A percentile compares a stretch with the other conserved stretches of the same genome.
These are phyloP conservation scores for Helicolenus hilgendorfi DNA, from an alignment of 2,797 vertebrate genomes.

Conservation along the genomic window DNA sequence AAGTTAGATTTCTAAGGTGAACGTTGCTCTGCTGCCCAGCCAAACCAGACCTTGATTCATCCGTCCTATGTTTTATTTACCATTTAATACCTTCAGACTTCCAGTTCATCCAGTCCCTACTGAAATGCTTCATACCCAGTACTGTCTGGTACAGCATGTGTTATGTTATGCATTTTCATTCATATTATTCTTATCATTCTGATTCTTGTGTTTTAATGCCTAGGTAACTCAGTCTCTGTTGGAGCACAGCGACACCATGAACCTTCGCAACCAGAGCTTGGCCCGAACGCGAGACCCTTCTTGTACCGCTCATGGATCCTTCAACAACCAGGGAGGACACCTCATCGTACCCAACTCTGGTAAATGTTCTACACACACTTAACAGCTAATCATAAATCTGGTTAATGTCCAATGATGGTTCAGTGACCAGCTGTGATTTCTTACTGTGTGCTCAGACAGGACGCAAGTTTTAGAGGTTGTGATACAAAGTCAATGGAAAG, in stretches of 20 bases:
- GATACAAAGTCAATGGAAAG: not conserved
- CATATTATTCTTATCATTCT: not conserved
- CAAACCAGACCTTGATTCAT: not conserved
- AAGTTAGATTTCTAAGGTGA: not conserved
- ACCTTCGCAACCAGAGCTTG: slow-evolving; percentile 94
- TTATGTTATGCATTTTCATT: not conserved
- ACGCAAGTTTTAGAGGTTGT: not conserved
- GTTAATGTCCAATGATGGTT: not conserved
- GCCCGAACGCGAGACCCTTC: slow-evolving; percentile 94
- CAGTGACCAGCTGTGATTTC: not conserved
- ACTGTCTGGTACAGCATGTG: not conserved
- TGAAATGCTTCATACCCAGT: not conserved
- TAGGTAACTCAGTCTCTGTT: slow-evolving; percentile 94
- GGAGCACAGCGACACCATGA: slow-evolving; percentile 93
- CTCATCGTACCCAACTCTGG: slow-evolving; percentile 96
- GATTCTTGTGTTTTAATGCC: not conserved
- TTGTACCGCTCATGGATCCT: slow-evolving; percentile 94
- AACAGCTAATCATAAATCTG: not conserved
- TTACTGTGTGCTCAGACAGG: not conserved
- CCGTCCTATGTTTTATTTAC: not conserved
- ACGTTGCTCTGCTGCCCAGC: not conserved
- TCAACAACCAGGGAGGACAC: slow-evolving; percentile 96
- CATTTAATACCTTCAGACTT: not conserved
- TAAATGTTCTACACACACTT: slow-evolving; percentile 63
- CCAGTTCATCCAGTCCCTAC: not conserved